Base-by-base conservation (phyloP, 2,113 vertebrate genomes). In the Porphyrio hochstetteri region DNA sequence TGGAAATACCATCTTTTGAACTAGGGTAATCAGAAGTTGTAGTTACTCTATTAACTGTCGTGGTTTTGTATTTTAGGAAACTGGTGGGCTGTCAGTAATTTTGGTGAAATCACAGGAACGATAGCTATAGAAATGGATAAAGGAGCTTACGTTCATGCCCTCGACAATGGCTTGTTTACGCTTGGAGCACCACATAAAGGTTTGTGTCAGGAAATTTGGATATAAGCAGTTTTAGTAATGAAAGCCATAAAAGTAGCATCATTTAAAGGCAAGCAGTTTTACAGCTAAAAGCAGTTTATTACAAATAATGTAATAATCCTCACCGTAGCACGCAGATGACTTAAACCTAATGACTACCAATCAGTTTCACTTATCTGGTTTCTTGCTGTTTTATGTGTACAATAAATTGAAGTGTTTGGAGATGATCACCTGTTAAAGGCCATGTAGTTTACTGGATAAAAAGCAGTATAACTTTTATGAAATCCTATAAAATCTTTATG, bases 91-190 rank as follows among this genome's bases (percentile, higher is more conserved):
- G 79, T 99, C 76, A 97, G 94, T 82, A 97, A 97, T 88, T 99
- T 99, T 3, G 99, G 98, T 82, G 99, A 99, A 80, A 99, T 99
- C 94, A 98, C 98, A 35, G 99, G 99, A 92, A 98, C 98, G 3
- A 98, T 99, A 92, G 99, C 99, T 31, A 99, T 99, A 95, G 99
- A 99, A 97, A 99, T 99, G 99, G 99, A 99, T 94, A 98, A 98
- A 97, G 99, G 98, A 94, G 97, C 99, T 4, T 99, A 99, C 68
- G 97, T 99, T 72, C 99, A 99, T 64, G 99, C 99, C 14, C 97
- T 99, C 16, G 99, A 99, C 95, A 99, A 98, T 8, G 99, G 99
- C 21, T 99, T 99, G 50, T 99, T 99, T 96, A 99, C 99, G 2
- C 93, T 99, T 33, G 99, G 99, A 88, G 98, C 99, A 7, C 99